phyloP scores from a whole-genome alignment of 2,113 vertebrate species.

The Ageneiosus marmoratus region DNA sequence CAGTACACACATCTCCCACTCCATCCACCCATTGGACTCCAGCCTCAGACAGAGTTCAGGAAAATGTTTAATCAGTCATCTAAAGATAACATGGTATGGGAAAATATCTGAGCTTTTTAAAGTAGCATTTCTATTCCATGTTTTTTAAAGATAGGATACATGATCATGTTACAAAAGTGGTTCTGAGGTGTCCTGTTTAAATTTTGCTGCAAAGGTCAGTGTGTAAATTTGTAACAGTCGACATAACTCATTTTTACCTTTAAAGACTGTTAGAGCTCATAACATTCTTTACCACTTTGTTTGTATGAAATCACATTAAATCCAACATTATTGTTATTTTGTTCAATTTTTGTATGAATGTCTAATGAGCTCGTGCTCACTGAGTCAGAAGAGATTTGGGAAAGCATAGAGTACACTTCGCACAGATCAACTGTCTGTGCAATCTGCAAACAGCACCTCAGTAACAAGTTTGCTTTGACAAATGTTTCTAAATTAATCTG shows the following conservation, averaged over 20 bases:
- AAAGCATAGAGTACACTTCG: not conserved
- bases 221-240: not conserved
- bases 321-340: not conserved
- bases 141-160: slow-evolving; percentile 14
- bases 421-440: not conserved
- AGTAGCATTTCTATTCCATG: slow-evolving; percentile 1
- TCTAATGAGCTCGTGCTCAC: not conserved
- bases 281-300: not conserved
- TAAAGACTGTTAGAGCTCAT: not conserved
- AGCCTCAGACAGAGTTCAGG: slow-evolving; percentile 14
- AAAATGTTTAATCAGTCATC: slow-evolving; percentile 28
- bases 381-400: not conserved
- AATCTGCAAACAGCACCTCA: not conserved
- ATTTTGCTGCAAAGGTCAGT: not conserved
- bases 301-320: not conserved
- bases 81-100: slow-evolving; percentile 36
- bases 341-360: not conserved
- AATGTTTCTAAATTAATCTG: not conserved
- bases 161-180: slow-evolving; percentile 11
- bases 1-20: slow-evolving; percentile 12
- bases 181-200: not conserved
- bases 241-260: not conserved
- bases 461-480: not conserved
- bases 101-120: slow-evolving; percentile 22
- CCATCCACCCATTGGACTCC: not conserved